phyloP scores from a whole-genome alignment of 1,140 invertebrate genomes.

The Acromyrmex heyeri region DNA sequence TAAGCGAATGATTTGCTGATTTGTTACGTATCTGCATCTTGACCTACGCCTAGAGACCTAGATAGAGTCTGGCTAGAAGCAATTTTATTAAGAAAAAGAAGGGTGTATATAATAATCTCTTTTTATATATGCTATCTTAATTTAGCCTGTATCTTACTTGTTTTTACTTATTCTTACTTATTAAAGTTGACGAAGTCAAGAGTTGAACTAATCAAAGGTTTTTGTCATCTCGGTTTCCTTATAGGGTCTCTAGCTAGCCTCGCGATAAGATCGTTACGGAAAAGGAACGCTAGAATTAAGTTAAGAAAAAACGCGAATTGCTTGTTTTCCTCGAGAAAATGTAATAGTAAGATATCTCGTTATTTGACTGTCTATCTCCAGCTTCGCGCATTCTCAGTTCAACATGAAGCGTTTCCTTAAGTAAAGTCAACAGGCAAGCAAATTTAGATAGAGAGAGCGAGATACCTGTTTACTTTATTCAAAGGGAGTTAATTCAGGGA shows the following conservation, averaged over 20 bases:
- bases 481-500: slow-evolving; percentile 18
- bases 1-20: slow-evolving; percentile 37
- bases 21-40: neutral
- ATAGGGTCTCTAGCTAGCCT: too few species aligned
- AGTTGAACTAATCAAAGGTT: too few species aligned
- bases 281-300: neutral
- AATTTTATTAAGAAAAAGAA: too few species aligned
- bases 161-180: too few species aligned
- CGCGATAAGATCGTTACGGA: neutral
- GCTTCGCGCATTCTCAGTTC: neutral
- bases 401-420: neutral
- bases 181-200: too few species aligned
- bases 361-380: neutral
- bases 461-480: neutral
- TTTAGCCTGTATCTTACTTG: too few species aligned
- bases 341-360: neutral
- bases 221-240: too few species aligned
- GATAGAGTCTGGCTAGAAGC: too few species aligned
- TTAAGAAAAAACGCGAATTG: neutral
- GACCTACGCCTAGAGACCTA: too few species aligned
- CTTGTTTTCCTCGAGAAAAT: neutral
- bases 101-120: too few species aligned
- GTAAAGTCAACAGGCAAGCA: neutral
- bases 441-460: neutral
- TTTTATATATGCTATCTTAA: too few species aligned